Evolutionary conservation across 2,888 invertebrate genomes (phyloP).

Genomic region (Leptura quadrifasciata): DNA sequence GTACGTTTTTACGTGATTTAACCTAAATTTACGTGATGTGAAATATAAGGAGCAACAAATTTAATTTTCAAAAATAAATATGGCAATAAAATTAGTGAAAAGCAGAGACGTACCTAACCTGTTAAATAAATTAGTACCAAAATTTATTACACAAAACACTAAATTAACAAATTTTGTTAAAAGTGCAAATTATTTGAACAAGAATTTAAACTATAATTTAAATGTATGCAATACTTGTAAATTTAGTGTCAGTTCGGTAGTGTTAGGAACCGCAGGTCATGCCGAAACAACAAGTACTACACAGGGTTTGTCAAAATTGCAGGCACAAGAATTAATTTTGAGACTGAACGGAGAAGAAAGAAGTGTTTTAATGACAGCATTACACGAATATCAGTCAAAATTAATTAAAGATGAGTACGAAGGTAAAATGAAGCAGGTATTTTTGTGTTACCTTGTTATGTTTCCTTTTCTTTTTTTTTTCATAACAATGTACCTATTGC

Average conservation of each 20-base stretch:
- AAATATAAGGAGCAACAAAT: background rate
- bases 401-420: conserved; percentile 86
- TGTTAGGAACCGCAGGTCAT: conserved; percentile 69
- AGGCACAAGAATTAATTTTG: conserved; percentile 84
- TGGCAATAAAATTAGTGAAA: conserved; percentile 59
- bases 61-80: conserved; percentile 36
- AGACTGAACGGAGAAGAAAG: conserved; percentile 85
- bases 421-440: conserved; percentile 76
- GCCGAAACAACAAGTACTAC: conserved; percentile 72
- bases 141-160: conserved; percentile 47
- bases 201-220: conserved; percentile 38
- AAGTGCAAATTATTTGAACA: conserved; percentile 43
- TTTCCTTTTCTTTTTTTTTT: conserved; percentile 37
- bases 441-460: conserved; percentile 50
- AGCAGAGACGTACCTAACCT: conserved; percentile 47
- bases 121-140: conserved; percentile 41
- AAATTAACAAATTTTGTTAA: conserved; percentile 53
- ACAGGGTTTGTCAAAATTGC: conserved; percentile 77
- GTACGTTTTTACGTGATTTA: conserved; percentile 16
- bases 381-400: conserved; percentile 85
- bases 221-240: conserved; percentile 52
- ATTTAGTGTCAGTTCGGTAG: conserved; percentile 62
- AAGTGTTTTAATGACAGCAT: conserved; percentile 79
- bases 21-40: conserved; percentile 32
- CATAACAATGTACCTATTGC: conserved; percentile 4